Evolutionary conservation across 1,140 invertebrate species (phyloP), one percentile per base, ranked within the genome.

Genomic region (Pantala flavescens): DNA sequence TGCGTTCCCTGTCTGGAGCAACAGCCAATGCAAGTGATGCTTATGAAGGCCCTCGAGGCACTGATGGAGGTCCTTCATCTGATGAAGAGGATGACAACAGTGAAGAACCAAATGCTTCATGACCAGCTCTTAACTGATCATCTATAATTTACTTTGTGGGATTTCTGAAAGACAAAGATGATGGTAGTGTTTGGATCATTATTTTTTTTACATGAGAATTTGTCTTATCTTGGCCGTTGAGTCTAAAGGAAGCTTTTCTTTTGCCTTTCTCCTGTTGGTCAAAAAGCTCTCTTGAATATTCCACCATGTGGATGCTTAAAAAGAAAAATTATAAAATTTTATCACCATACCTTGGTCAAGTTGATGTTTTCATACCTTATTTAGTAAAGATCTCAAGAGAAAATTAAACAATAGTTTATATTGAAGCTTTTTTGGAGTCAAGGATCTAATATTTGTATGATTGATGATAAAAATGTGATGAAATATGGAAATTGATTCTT

Each of bases 1-100:
- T 90, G 23, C 88, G 88, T 71, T 88, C 87, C 12, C 88, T 90
- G 77, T 89, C 87, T 23, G 88, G 89, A 19, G 49, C 49, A 3
- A 63, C n/a, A 21, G 49, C 49, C 49, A 63, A 63, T 63, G 49
- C 49, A 7, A 63, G 49, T 21, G 49, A 63, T 63, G 49, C 49
- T 7, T 63, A 63, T 63, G 49, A 63, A 14, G 49, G 49, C 12
- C 49, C 49, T 19, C 49, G 49, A 63, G 49, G 49, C 12, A 3
- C 49, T 63, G 49, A 63, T 63, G 49, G 49, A 5, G 49, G 49
- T 3, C 49, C 49, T 63, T 63, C 49, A 16, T 63, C 49, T 19
- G 49, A 63, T 19, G 49, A 63, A 63, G 49, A 63, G 14, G 49
- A 63, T 63, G 49, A 63, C 2, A 21, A 21, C 49, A 63, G 49